Evolutionary conservation across 2,797 vertebrate genomes (phyloP).

Genomic region (Luscinia megarhynchos): DNA sequence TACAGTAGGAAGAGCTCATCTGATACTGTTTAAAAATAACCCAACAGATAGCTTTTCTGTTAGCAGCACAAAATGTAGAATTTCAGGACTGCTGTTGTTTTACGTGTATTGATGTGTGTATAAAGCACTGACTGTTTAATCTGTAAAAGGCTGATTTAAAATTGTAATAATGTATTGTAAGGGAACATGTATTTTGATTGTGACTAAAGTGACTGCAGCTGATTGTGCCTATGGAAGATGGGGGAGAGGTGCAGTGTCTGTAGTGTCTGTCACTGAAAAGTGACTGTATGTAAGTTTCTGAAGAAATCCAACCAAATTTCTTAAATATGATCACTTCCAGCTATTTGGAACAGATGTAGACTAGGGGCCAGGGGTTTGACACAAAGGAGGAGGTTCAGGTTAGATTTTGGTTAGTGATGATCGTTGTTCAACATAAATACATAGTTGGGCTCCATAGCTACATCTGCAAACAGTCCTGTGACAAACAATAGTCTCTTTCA

Average conservation of each 20-base stretch:
- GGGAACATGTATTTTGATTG: background rate
- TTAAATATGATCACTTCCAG: background rate
- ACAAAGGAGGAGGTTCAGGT: background rate
- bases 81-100: background rate
- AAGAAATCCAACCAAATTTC: background rate
- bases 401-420: background rate
- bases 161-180: background rate
- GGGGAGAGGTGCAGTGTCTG: background rate
- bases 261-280: background rate
- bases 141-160: background rate
- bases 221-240: background rate
- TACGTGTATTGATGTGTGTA: background rate
- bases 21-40: background rate
- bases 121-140: background rate
- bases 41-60: background rate
- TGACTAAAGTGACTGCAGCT: background rate
- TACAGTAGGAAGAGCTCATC: background rate
- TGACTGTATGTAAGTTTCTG: background rate
- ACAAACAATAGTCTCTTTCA: constrained; percentile 10
- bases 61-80: background rate
- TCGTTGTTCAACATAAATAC: background rate
- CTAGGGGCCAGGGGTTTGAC: background rate
- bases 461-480: background rate
- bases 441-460: constrained; percentile 19
- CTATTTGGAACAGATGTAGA: background rate